Conservation (phyloP, 2,113 vertebrate genomes). For the Notarius quadriscutis region DNA sequence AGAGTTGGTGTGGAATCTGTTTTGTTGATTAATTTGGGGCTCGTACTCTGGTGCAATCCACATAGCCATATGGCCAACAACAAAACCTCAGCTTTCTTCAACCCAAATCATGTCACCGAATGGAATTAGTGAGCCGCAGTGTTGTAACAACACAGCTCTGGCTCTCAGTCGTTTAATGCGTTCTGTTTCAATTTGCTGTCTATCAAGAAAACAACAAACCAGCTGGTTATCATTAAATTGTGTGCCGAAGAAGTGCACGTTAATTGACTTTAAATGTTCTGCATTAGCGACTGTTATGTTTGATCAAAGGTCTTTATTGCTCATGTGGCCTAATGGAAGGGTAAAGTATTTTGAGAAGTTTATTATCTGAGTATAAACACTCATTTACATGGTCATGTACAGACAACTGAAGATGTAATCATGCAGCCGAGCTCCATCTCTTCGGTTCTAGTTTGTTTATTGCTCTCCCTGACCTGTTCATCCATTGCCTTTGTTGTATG, state of each 20-base stretch:
- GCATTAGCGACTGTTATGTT: background rate
- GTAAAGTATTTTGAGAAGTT: constrained; percentile 14
- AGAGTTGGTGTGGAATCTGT: constrained; percentile 28
- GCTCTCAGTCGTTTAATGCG: background rate
- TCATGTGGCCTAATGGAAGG: constrained; percentile 15
- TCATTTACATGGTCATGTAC: constrained; percentile 2
- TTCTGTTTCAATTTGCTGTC: constrained; percentile 25
- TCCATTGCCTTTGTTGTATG: background rate
- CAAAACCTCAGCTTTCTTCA: constrained; percentile 8
- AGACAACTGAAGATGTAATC: constrained; percentile 13
- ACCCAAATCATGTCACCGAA: constrained; percentile 12
- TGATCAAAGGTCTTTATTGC: constrained; percentile 6
- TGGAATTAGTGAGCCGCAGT: constrained; percentile 1
- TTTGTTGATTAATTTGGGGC: constrained; percentile 40
- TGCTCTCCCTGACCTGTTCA: background rate
- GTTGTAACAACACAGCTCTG: constrained; percentile 20
- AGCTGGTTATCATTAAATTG: constrained; percentile 8
- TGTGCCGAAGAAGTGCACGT: background rate
- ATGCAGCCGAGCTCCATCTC: background rate
- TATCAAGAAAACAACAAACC: constrained; percentile 7
- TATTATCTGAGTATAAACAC: constrained; percentile 3
- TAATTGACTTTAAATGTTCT: constrained; percentile 31
- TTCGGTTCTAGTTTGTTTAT: constrained; percentile 23
- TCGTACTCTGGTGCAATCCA: constrained; percentile 27
- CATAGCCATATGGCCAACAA: constrained; percentile 29